Evolutionary conservation across 1,140 invertebrate species (phyloP).

Genomic region (Mesaphorura yosii): DNA sequence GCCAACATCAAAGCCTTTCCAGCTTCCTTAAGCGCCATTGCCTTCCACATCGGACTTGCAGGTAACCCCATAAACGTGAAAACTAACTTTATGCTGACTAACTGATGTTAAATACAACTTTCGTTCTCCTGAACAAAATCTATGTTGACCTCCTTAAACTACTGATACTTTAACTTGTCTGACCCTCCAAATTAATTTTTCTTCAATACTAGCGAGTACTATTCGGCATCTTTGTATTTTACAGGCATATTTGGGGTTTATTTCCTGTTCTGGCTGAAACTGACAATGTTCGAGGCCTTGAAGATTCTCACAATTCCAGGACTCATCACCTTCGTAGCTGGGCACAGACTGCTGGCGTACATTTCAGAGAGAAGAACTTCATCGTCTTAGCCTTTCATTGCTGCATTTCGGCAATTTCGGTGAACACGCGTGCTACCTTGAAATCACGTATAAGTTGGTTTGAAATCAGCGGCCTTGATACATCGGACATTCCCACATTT

Average conservation of each 20-base stretch:
- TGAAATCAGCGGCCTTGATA: too few relatives aligned
- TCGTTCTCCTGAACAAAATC: slow-evolving; percentile 29
- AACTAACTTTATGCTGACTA: neutral
- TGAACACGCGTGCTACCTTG: too few relatives aligned
- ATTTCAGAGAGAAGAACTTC: slow-evolving; percentile 22
- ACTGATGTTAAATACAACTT: slow-evolving; percentile 11
- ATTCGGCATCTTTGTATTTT: slow-evolving; percentile 8
- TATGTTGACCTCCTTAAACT: slow-evolving; percentile 5
- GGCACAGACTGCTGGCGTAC: slow-evolving; percentile 21
- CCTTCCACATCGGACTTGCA: slow-evolving; percentile 74
- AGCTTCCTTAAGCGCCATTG: slow-evolving; percentile 59
- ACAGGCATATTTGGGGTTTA: slow-evolving; percentile 30
- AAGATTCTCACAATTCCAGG: slow-evolving; percentile 24
- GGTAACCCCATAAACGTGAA: slow-evolving; percentile 41
- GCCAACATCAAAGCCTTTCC: slow-evolving; percentile 80
- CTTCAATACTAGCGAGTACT: neutral
- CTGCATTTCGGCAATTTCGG: too few relatives aligned
- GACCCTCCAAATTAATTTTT: neutral
- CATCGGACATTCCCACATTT: too few relatives aligned
- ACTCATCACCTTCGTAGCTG: slow-evolving; percentile 22
- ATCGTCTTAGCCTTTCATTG: too few relatives aligned
- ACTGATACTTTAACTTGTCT: slow-evolving; percentile 9
- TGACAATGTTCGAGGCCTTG: slow-evolving; percentile 31
- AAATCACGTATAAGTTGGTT: too few relatives aligned
- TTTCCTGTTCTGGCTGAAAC: slow-evolving; percentile 23